Percentiles rank a stretch among this genome's conserved stretches.
Conservation (phyloP, 2,797 vertebrate genomes). For the Parambassis ranga region DNA sequence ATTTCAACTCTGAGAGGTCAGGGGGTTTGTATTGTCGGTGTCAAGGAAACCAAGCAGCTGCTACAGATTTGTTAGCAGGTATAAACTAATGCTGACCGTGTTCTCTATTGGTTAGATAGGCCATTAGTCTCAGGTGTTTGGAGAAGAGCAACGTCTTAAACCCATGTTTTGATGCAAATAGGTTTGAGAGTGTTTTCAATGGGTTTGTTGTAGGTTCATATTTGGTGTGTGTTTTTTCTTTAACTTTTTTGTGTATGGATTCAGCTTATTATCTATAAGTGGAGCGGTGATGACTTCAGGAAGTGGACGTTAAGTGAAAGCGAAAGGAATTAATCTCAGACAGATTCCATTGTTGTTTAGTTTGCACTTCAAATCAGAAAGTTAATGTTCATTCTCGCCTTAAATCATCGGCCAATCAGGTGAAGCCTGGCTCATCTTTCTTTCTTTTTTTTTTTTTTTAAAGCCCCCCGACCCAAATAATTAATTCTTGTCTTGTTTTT, state of each 20-base stretch:
- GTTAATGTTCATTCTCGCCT: slow-evolving; percentile 54
- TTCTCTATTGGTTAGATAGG: slow-evolving; percentile 40
- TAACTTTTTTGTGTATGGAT: no score
- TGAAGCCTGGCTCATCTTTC: slow-evolving; percentile 13
- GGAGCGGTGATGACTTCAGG: neutral
- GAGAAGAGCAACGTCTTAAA: slow-evolving; percentile 47
- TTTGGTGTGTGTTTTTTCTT: neutral
- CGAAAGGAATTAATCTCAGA: neutral
- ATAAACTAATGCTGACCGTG: slow-evolving; percentile 28
- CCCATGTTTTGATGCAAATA: slow-evolving; percentile 26
- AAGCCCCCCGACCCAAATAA: neutral
- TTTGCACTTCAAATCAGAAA: slow-evolving; percentile 39
- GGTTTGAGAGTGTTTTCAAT: slow-evolving; percentile 5
- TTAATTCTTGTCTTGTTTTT: neutral
- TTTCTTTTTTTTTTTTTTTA: no score
- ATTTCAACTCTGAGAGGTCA: neutral
- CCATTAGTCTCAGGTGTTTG: slow-evolving; percentile 64
- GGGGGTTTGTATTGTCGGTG: neutral
- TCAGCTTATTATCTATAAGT: no score
- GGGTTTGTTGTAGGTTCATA: slow-evolving; percentile 13
- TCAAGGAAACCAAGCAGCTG: slow-evolving; percentile 34
- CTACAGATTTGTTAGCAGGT: slow-evolving; percentile 18
- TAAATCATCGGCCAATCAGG: slow-evolving; percentile 45
- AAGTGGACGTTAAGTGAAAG: neutral
- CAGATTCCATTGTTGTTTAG: slow-evolving; percentile 6